These are phyloP conservation scores for Pogonocherus hispidulus DNA, from an alignment of 2,888 invertebrate genomes.

Conservation along the genomic window DNA sequence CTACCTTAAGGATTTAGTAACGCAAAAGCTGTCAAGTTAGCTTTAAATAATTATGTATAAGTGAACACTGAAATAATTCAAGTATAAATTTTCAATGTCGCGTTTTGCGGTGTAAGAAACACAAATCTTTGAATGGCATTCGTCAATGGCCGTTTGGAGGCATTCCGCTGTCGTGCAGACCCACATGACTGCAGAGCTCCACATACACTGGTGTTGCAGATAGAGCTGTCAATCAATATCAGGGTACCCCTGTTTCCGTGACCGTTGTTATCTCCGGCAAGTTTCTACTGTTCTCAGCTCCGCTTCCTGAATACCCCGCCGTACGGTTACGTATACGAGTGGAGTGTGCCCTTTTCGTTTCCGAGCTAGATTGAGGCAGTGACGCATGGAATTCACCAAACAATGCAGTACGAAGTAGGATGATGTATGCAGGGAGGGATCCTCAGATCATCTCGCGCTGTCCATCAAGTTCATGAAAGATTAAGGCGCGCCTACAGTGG, in stretches of 20 bases:
- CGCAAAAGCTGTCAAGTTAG: too few relatives aligned
- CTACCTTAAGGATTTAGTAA: too few relatives aligned
- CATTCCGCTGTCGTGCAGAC: too few relatives aligned
- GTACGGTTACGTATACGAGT: not conserved
- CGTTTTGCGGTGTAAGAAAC: too few relatives aligned
- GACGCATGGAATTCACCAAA: slow-evolving; percentile 13
- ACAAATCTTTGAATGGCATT: too few relatives aligned
- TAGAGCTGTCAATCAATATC: slow-evolving; percentile 25
- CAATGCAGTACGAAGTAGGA: not conserved
- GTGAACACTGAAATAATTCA: too few relatives aligned
- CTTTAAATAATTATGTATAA: too few relatives aligned
- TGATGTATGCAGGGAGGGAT: not conserved
- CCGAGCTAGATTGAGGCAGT: not conserved
- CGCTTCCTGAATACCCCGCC: slow-evolving; percentile 10
- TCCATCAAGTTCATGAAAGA: too few relatives aligned
- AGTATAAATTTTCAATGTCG: too few relatives aligned
- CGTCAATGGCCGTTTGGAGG: too few relatives aligned
- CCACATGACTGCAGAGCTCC: slow-evolving; percentile 14
- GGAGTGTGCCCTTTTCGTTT: not conserved
- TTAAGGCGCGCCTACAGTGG: too few relatives aligned
- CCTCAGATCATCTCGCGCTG: too few relatives aligned
- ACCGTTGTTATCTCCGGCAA: slow-evolving; percentile 2
- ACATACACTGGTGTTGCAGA: not conserved
- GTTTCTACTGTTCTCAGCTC: slow-evolving; percentile 11
- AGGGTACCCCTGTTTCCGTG: slow-evolving; percentile 14